Conservation (phyloP, 2,888 invertebrate genomes). For the Tillus elongatus region DNA sequence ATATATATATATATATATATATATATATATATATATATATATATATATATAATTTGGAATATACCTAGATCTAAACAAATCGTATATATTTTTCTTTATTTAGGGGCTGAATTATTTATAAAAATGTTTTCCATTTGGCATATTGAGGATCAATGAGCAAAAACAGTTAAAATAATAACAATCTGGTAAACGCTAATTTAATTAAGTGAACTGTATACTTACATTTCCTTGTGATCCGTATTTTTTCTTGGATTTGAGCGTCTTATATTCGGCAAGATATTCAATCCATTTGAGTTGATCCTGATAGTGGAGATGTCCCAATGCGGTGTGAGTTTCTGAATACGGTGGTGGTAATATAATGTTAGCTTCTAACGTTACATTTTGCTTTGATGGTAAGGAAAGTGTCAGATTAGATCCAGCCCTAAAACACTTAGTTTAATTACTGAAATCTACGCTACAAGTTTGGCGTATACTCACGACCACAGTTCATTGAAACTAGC, state of each 20-base stretch:
- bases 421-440: constrained; percentile 18
- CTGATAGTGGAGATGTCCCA: constrained; percentile 43
- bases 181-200: too few relatives aligned
- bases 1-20: too few relatives aligned
- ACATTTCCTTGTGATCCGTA: constrained; percentile 54
- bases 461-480: constrained; percentile 37
- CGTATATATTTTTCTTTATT: too few relatives aligned
- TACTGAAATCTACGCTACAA: not conserved
- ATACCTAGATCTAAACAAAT: too few relatives aligned
- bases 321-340: constrained; percentile 53
- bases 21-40: too few relatives aligned
- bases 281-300: constrained; percentile 38
- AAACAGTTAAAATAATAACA: too few relatives aligned
- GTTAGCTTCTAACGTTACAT: constrained; percentile 48
- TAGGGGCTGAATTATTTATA: too few relatives aligned
- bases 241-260: constrained; percentile 45
- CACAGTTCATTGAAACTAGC: constrained; percentile 50
- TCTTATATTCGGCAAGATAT: constrained; percentile 48
- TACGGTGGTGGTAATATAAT: constrained; percentile 55
- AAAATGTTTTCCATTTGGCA: too few relatives aligned
- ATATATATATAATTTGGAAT: too few relatives aligned
- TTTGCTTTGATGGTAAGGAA: constrained; percentile 43
- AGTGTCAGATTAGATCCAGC: constrained; percentile 41
- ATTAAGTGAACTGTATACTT: constrained; percentile 26
- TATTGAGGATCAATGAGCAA: too few relatives aligned